Base-by-base conservation (phyloP, 1,140 invertebrate species). In the Popillia japonica region DNA sequence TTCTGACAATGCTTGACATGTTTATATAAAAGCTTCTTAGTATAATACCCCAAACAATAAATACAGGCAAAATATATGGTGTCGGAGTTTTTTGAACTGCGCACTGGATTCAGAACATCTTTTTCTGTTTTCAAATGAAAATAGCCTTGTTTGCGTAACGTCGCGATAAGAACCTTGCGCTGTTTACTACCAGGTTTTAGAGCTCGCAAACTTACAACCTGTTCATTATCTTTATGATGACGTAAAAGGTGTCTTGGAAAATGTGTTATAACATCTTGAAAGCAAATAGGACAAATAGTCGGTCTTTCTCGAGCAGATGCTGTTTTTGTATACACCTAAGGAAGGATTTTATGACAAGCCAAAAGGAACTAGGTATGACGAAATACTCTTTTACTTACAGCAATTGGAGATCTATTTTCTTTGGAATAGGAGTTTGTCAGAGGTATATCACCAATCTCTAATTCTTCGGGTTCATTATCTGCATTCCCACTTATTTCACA, bases 41-140 rank as follows among this genome's bases (percentile, higher is more conserved):
- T 9, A 61, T 61, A 61, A 20, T 61, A 61, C 6, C 55, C 55
- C 11, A 61, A 20, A n/a, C 9, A 64, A 48, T 2, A 14, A 20
- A 22, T 23, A 23, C 59, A 81, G 14, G 61, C 20, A 78, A 40
- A 78, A 76, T 81, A 80, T 23, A 78, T 9, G 6, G 77, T 74
- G 9, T 79, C 68, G 3, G 77, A 14, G 48, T 78, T 78, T 17
- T 74, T 78, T n/a, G 78, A 80, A 9, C 4, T 78, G 75, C 72
- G 76, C 11, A 81, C 72, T 11, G 80, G 80, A 61, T 80, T 76
- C 59, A 78, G 68, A 59, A 78, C 44, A 77, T 77, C 34, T 72
- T 80, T 80, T 78, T 81, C 79, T n/a, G 55, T 68, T 44, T 79
- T 78, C 23, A 81, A 72, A 78, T 78, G 40, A 77, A 81, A 81